phyloP scores from a whole-genome alignment of 2,888 invertebrate genomes.

The Ophion obscuratus region DNA sequence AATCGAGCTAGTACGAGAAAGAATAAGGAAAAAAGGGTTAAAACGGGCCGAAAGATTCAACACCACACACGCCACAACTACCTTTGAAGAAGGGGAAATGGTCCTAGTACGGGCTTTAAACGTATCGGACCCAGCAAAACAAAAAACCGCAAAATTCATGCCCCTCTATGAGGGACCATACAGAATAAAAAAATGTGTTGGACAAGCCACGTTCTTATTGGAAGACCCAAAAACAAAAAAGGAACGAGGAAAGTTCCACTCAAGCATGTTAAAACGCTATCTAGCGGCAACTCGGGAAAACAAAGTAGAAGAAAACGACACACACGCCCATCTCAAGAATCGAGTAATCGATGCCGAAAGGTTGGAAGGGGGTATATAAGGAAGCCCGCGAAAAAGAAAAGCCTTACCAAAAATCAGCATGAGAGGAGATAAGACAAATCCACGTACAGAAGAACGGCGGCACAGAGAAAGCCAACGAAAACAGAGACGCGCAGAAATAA shows the following conservation, averaged over 20 bases:
- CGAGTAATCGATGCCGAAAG: background rate
- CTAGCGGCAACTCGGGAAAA: no score
- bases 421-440: no score
- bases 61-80: background rate
- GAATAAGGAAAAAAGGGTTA: constrained; percentile 13
- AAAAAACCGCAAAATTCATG: background rate
- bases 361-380: no score
- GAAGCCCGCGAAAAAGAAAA: no score
- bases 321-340: background rate
- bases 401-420: no score
- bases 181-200: constrained; percentile 1
- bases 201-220: background rate
- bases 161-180: constrained; percentile 23
- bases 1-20: background rate
- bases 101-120: background rate
- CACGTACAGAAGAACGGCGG: no score
- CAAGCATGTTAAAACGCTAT: background rate
- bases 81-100: background rate
- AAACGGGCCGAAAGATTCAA: constrained; percentile 13
- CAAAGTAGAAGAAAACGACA: background rate
- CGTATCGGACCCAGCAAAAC: constrained; percentile 1
- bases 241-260: constrained; percentile 34
- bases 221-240: background rate
- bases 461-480: no score
- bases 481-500: background rate